Percentiles rank a stretch among this genome's conserved stretches.
Conservation (phyloP, 2,797 vertebrate species). For the Falco novaeseelandiae region DNA sequence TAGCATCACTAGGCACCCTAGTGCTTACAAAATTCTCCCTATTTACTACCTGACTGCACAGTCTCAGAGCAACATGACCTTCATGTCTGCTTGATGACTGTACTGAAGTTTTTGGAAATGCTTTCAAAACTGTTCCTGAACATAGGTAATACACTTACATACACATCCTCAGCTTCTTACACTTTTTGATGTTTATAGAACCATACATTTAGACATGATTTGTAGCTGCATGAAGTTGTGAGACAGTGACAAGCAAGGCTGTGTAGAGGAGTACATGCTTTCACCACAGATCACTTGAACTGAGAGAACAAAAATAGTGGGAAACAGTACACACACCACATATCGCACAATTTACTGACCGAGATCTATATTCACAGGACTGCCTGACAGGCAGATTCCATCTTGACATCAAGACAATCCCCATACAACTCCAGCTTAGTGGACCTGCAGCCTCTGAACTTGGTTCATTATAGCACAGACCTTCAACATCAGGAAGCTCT, state of each 20-base stretch:
- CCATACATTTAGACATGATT: background rate
- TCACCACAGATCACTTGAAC: rapidly evolving
- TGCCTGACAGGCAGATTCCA: background rate
- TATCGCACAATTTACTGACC: background rate
- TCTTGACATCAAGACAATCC: background rate
- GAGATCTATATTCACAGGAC: background rate
- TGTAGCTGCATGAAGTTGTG: background rate
- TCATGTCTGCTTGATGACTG: background rate
- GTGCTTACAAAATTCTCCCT: background rate
- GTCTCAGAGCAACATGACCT: background rate
- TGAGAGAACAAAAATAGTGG: background rate
- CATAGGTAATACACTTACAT: background rate
- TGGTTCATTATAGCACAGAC: background rate
- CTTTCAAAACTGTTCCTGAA: background rate
- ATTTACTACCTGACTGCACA: background rate
- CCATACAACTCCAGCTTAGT: background rate
- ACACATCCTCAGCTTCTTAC: background rate
- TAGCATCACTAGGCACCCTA: background rate
- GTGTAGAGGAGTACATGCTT: background rate
- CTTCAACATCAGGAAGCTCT: background rate
- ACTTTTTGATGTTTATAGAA: background rate
- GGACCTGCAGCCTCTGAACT: background rate
- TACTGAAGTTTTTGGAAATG: background rate
- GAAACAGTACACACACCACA: background rate
- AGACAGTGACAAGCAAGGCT: background rate